Base-by-base conservation (phyloP, 2,113 vertebrate genomes). In the Vulpes vulpes region DNA sequence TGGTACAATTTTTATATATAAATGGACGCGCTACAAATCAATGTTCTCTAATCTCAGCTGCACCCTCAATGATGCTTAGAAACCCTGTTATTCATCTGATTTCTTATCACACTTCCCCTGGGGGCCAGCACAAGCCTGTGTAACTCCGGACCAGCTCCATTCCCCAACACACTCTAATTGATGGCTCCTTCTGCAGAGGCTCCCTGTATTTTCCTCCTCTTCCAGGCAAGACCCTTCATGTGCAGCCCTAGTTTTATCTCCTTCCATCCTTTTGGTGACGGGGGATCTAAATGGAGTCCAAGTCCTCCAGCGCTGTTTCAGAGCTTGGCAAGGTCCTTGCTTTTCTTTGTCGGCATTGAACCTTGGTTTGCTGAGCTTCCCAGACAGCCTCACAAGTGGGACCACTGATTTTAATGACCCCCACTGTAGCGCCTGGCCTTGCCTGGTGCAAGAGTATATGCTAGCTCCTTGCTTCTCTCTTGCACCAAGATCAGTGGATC, bases 1-100 rank as follows among this genome's bases (percentile, higher is more conserved):
- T 51, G 60, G 96, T 85, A 92, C 94, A 94, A 96, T 95, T 98
- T 96, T 98, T 97, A 96, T 96, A 94, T 89, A 92, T 96, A 98
- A 98, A 96, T 96, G 92, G 97, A 95, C 62, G 43, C 14, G 25
- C 71, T 93, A 90, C 95, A 95, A 89, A 94, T 95, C 87, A 73
- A 86, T 89, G 95, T 71, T 94, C 64, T 95, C 76, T 90, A n/a
- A 91, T 95, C 94, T 91, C 85, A 90, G 38, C 71, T 25, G 51
- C 5, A 60, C 59, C 76, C 65, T 73, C 16, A 5, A 1, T 17
- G 7, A 65, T 91, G 95, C 91, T 91, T 80, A 96, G 93, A 95
- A 97, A 57, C 27, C 19, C 32, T 27, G 53, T 57, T 97, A 94
- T 84, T 93, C 55, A 89, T 96, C 80, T 88, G 87, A 55, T 76